Base-by-base conservation (phyloP, 2,888 invertebrate genomes). In the Aromia moschata region DNA sequence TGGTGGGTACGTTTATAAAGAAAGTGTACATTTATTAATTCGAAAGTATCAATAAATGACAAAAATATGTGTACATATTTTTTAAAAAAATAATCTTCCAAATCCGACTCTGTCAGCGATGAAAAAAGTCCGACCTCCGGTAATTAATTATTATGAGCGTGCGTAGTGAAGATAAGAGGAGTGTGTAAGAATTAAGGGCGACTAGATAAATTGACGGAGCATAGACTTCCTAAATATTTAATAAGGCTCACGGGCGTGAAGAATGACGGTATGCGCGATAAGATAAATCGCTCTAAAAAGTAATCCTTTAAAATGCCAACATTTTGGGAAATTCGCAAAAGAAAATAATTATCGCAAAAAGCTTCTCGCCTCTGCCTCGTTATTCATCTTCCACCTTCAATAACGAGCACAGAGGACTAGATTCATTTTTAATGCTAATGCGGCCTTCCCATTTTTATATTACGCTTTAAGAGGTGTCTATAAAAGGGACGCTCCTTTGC, bases 201-300 rank as follows among this genome's bases (percentile, higher is more conserved):
- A 52, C 41, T 17, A 54, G 44, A 49, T 56, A 56, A 60, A 60
- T 53, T 37, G 56, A 56, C 53, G 47, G 17, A 38, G 49, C 33
- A 38, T 49, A 47, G 38, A 53, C 60, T 49, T 30, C 43, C 49
- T 54, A 60, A 60, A 60, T 60, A 60, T 56, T 49, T 54, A 60
- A 60, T 57, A 54, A 57, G 47, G 49, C 53, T 33, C n/a, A n/a
- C 43, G 47, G 41, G 53, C 37, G 41, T 52, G 43, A 53, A 46
- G 46, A 60, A 60, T 60, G 52, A 52, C 52, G 38, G 45, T 46
- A 30, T 30, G 10, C 5, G 20, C 18, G 44, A 43, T 55, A 54
- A 55, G 43, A 55, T 52, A 45, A 46, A 60, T 54, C 38, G 51
- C 18, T 51, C 11, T 17, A 17, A 46, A 45, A 46, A 46, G 33